phyloP scores from a whole-genome alignment of 2,888 invertebrate genomes.

The Scaeva pyrastri region DNA sequence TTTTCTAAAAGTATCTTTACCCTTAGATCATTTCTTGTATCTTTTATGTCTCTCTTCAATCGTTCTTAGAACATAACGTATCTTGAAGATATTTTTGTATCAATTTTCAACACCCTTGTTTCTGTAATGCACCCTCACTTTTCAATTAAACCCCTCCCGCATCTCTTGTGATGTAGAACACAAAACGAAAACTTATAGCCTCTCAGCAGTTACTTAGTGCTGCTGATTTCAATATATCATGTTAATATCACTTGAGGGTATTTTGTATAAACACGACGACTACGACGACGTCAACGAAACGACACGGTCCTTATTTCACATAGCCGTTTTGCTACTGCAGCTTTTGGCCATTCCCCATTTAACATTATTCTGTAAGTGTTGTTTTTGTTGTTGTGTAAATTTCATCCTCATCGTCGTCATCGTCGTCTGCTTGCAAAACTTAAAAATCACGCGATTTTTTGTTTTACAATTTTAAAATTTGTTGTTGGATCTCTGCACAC shows the following conservation, averaged over 20 bases:
- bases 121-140: background rate
- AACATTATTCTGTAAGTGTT: background rate
- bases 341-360: constrained; percentile 1
- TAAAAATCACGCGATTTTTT: constrained; percentile 75
- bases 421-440: constrained; percentile 65
- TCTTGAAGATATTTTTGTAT: constrained; percentile 24
- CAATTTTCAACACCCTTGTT: constrained; percentile 35
- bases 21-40: constrained; percentile 14
- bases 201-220: constrained; percentile 60
- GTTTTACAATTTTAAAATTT: background rate
- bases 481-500: constrained; percentile 7
- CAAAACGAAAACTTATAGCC: constrained; percentile 52
- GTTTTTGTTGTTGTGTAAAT: constrained; percentile 14
- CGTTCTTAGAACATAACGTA: background rate
- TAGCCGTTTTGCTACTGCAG: constrained; percentile 10
- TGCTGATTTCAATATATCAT: constrained; percentile 71
- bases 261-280: constrained; percentile 59
- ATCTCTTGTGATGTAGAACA: background rate
- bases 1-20: constrained; percentile 3
- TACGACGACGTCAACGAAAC: no score
- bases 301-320: background rate
- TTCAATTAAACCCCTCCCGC: background rate
- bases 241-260: constrained; percentile 66
- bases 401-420: constrained; percentile 10
- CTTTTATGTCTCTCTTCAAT: constrained; percentile 19